phyloP scores from a whole-genome alignment of 2,113 vertebrate genomes.

The Myocastor coypus region DNA sequence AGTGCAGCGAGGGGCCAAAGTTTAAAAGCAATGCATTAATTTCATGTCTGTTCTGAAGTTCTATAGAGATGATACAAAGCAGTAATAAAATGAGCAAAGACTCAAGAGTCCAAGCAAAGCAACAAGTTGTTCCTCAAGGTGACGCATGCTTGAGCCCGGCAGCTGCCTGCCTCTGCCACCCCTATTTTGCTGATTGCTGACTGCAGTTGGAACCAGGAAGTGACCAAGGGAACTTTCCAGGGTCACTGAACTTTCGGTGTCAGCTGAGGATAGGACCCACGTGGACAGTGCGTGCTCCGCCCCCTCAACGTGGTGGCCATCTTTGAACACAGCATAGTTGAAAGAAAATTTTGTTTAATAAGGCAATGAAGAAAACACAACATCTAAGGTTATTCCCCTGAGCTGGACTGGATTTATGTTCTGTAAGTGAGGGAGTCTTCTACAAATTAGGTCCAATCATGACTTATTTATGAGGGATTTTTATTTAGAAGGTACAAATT shows the following conservation, averaged over 20 bases:
- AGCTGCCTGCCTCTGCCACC: background rate
- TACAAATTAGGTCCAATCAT: background rate
- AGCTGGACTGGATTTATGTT: background rate
- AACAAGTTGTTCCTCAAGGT: background rate
- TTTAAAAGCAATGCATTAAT: slow-evolving; percentile 34
- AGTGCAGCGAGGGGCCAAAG: background rate
- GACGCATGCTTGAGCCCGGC: background rate
- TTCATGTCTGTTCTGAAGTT: background rate
- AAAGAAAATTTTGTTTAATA: slow-evolving; percentile 34
- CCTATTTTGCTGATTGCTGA: background rate
- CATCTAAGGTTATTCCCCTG: background rate
- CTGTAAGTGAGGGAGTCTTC: background rate
- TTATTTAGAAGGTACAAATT: background rate
- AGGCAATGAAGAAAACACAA: background rate
- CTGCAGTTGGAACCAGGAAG: background rate
- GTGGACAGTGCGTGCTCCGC: background rate
- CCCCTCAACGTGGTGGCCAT: background rate
- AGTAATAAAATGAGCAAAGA: slow-evolving; percentile 11
- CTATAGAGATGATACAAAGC: background rate
- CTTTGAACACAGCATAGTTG: background rate
- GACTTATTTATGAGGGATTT: slow-evolving; percentile 3
- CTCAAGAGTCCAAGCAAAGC: background rate
- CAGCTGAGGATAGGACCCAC: background rate
- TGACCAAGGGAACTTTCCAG: background rate
- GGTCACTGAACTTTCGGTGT: background rate